These are phyloP conservation scores for Coelopa frigida DNA, from an alignment of 1,140 invertebrate species.

Conservation along the genomic window DNA sequence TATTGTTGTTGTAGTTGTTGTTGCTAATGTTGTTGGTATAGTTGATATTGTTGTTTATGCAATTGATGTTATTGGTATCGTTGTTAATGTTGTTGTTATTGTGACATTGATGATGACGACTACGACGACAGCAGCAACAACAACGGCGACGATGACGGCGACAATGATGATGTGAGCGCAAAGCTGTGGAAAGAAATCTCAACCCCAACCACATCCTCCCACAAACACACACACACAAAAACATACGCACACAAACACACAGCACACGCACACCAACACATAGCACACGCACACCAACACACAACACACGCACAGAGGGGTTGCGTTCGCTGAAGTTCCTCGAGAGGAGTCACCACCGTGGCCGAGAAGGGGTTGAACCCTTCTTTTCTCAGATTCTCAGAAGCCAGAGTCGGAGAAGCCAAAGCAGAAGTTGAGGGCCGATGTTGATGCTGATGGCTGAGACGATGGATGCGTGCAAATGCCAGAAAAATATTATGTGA, in stretches of 20 bases:
- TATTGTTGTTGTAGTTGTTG: slow-evolving; percentile 1
- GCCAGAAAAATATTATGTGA: slow-evolving; percentile 9
- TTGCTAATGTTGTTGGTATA: no score
- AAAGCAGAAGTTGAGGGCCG: no score
- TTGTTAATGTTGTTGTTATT: slow-evolving; percentile 1
- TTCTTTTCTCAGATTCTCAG: no score
- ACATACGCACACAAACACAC: no score
- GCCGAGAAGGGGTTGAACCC: slow-evolving; percentile 4
- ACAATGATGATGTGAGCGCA: slow-evolving; percentile 2
- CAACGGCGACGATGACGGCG: background rate
- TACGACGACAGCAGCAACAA: background rate
- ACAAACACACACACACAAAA: background rate
- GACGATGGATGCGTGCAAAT: background rate
- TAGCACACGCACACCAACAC: no score
- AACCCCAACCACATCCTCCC: background rate
- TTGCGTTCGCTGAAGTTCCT: no score
- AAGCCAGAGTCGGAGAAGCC: no score
- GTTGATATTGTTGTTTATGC: no score
- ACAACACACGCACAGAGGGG: no score
- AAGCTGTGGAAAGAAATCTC: background rate
- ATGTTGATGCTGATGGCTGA: background rate
- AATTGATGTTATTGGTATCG: background rate
- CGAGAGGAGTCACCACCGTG: no score
- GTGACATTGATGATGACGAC: background rate
- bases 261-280: no score